Evolutionary conservation across 1,140 invertebrate species (phyloP), one percentile per base, ranked within the genome.

Genomic region (Pomacea maculata): DNA sequence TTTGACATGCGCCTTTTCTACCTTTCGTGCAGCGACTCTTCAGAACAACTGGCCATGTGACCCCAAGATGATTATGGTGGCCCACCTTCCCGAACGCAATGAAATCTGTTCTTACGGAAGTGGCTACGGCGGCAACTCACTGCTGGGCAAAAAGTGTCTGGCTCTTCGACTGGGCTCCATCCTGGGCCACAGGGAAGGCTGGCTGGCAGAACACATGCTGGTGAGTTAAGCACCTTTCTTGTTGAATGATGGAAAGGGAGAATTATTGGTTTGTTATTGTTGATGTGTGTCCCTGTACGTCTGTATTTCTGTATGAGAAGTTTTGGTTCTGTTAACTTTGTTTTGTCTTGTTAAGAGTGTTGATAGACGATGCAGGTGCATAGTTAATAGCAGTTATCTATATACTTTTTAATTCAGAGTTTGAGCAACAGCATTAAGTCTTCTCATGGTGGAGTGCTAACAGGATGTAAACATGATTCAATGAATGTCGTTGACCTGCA

Each of bases 191-290:
- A 93, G 95, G 74, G 98, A 99, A 91, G 98, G 97, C 19, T 99
- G 99, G 99, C 93, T 99, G 6, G 99, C 98, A 12, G 98, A 99
- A 91, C 98, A 99, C 89, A 99, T 99, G 97, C 92, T 99, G 92
- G 95, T 96, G 92, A 92, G 93, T 84, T 72, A 8, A 64, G 10
- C 3, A 45, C 2, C 34, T 45, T 45, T 45, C 34, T 45, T 25
- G 25, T 25, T 25, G 25, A 25, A 25, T 25, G 25, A 25, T 25
- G 25, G 25, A 25, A 25, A 25, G 25, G 25, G 25, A 25, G 25
- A 25, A 25, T 25, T 25, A 25, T 25, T 25, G 25, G 25, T 25
- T 25, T 25, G 25, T 25, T 25, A 25, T 25, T 25, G 25, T 25
- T 25, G 25, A 25, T 25, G 25, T 25, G 25, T 25, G 25, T 25